Percentiles rank a stretch among this genome's conserved stretches.
Conservation (phyloP, 1,140 invertebrate genomes). For the Bombus confusus region DNA sequence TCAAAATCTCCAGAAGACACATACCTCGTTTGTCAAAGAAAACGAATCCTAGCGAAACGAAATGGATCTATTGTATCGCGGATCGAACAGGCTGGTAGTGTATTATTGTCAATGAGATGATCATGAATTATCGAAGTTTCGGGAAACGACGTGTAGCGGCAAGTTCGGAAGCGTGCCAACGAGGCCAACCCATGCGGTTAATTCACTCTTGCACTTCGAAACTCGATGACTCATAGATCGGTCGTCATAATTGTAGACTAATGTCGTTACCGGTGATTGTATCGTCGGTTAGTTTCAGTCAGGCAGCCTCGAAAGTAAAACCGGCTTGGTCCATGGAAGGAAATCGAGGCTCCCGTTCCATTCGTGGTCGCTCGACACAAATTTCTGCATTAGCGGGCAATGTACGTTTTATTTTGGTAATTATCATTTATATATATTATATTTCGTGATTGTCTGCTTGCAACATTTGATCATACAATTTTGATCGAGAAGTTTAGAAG, state of each 20-base stretch:
- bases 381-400: not conserved
- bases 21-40: too few species aligned
- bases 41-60: not conserved
- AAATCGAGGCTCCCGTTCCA: not conserved
- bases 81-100: conserved; percentile 26
- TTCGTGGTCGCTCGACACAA: not conserved
- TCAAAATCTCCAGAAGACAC: not conserved
- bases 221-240: conserved; percentile 63
- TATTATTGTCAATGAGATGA: conserved; percentile 53
- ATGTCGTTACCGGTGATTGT: conserved; percentile 58
- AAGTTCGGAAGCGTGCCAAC: conserved; percentile 60
- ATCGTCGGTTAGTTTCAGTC: conserved; percentile 38
- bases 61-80: not conserved
- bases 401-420: not conserved
- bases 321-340: not conserved
- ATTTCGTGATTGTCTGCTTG: not conserved
- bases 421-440: not conserved
- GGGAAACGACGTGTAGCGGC: conserved; percentile 10
- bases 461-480: not conserved
- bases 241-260: conserved; percentile 63
- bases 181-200: conserved; percentile 60
- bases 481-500: not conserved
- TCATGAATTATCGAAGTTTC: conserved; percentile 59
- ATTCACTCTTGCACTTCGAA: conserved; percentile 65
- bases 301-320: conserved; percentile 32